Evolutionary conservation across 2,797 vertebrate species (phyloP), one percentile per base, ranked within the genome.

Genomic region (Crypturellus tataupa): DNA sequence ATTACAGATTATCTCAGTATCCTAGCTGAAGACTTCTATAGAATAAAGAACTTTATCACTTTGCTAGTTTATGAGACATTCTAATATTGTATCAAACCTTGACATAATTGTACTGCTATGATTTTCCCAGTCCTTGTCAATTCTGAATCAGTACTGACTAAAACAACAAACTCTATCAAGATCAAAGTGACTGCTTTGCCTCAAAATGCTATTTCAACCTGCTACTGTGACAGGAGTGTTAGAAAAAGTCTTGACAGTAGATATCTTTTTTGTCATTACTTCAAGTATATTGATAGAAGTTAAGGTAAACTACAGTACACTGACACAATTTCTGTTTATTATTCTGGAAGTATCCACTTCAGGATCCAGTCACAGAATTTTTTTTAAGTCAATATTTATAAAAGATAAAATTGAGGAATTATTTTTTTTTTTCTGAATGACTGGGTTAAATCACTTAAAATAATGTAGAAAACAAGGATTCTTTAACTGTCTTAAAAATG

Each of bases 61-160:
- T 70, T 62, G 1, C 8, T 85, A 11, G 3, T 40, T 89, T 58
- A 39, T 78, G 1, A 6, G 2, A 4, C 80, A 6, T 8, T 60
- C 60, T 87, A 53, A 29, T 11, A 25, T 46, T 18, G 56, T 53
- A 21, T 58, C 11, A 44, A 44, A 40, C 80, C 79, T 76, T 80
- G 23, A 55, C n/a, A 82, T 58, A 12, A 0, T 76, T 46, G 0
- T 18, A 73, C 4, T 7, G 25, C 18, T 29, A 20, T 2, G 1
- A 6, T 80, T 90, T 86, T 11, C 35, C 8, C 23, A 24, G 0
- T 35, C 47, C 19, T 63, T 47, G 56, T 33, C 35, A 58, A 14
- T n/a, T 33, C 24, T 42, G 23, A 77, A 44, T 59, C 27, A 40
- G 21, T 53, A 8, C 19, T 21, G 14, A 68, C 15, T 70, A 46